phyloP scores from a whole-genome alignment of 2,797 vertebrate species.

The Borostomias antarcticus region DNA sequence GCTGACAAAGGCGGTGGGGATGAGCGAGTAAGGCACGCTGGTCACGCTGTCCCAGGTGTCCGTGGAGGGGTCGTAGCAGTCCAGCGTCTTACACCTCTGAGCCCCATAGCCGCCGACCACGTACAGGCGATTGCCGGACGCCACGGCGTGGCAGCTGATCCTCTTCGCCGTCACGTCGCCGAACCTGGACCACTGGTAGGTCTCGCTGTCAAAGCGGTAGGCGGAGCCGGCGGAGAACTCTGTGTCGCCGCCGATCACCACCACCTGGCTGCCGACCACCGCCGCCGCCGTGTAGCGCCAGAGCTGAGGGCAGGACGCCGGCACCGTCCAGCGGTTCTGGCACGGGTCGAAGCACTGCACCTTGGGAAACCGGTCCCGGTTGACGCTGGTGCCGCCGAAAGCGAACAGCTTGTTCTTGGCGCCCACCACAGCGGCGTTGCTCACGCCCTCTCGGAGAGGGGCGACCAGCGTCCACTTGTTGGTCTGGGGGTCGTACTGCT shows the following conservation, averaged over 20 bases:
- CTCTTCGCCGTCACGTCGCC: conserved; percentile 82
- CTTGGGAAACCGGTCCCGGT: conserved; percentile 83
- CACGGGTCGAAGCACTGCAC: conserved; percentile 86
- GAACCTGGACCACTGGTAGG: conserved; percentile 86
- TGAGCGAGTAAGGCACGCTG: conserved; percentile 86
- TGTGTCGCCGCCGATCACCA: conserved; percentile 85
- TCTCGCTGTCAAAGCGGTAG: conserved; percentile 87
- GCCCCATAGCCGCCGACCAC: conserved; percentile 87
- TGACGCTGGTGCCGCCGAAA: conserved; percentile 84
- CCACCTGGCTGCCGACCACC: conserved; percentile 81
- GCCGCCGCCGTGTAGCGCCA: conserved; percentile 88
- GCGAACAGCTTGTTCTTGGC: conserved; percentile 87
- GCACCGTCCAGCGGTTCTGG: conserved; percentile 84
- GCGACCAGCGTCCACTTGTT: conserved; percentile 88
- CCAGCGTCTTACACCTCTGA: conserved; percentile 84
- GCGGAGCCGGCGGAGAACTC: conserved; percentile 87
- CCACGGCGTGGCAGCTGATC: conserved; percentile 86
- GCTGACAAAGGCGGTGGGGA: conserved; percentile 88
- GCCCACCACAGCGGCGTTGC: conserved; percentile 85
- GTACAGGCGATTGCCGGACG: conserved; percentile 83
- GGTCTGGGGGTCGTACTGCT: conserved; percentile 85
- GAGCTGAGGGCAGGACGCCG: conserved; percentile 82
- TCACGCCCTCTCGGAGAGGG: conserved; percentile 84
- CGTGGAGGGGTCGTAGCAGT: conserved; percentile 84
- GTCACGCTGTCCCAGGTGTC: conserved; percentile 88